Percentiles rank a stretch among this genome's conserved stretches.
Evolutionary conservation across 2,888 invertebrate species (phyloP).

Genomic region (Nesidiocoris tenuis): DNA sequence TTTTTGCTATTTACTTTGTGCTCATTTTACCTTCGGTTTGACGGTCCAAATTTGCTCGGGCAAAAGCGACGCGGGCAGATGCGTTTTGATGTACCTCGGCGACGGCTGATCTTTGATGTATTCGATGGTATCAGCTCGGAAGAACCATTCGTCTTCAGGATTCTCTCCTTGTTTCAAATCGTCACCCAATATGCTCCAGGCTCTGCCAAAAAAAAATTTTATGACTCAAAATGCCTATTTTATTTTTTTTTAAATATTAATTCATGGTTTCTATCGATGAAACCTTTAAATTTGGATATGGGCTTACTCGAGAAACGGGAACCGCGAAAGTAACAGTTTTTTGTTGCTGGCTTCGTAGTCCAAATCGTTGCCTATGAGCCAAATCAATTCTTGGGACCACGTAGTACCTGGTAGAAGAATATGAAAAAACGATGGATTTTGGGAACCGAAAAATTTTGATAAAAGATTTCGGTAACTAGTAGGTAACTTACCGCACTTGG

Average conservation of each 20-base stretch:
- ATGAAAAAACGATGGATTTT: not conserved
- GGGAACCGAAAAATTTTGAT: not conserved
- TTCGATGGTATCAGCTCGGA: slow-evolving; percentile 50
- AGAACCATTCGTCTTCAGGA: slow-evolving; percentile 49
- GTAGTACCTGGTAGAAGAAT: slow-evolving; percentile 50
- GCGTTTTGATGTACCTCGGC: slow-evolving; percentile 50
- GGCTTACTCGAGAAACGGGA: slow-evolving; percentile 53
- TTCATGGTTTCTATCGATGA: no score
- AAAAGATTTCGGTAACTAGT: not conserved
- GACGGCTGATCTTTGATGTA: slow-evolving; percentile 48
- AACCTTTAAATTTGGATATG: no score
- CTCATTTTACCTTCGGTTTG: slow-evolving; percentile 50
- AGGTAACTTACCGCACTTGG: slow-evolving; percentile 54
- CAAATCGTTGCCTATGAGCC: slow-evolving; percentile 51
- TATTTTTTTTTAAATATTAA: no score
- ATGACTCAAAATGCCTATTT: no score
- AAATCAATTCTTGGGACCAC: slow-evolving; percentile 52
- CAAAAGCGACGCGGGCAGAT: slow-evolving; percentile 49
- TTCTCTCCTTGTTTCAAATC: slow-evolving; percentile 45
- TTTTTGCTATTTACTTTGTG: not conserved
- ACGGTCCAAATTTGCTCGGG: slow-evolving; percentile 50
- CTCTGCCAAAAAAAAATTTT: slow-evolving; percentile 45
- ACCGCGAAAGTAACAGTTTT: slow-evolving; percentile 50
- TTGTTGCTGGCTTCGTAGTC: slow-evolving; percentile 52
- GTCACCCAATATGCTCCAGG: slow-evolving; percentile 49